Conservation (phyloP, 2,113 vertebrate species). For the Stigmatopora nigra region DNA sequence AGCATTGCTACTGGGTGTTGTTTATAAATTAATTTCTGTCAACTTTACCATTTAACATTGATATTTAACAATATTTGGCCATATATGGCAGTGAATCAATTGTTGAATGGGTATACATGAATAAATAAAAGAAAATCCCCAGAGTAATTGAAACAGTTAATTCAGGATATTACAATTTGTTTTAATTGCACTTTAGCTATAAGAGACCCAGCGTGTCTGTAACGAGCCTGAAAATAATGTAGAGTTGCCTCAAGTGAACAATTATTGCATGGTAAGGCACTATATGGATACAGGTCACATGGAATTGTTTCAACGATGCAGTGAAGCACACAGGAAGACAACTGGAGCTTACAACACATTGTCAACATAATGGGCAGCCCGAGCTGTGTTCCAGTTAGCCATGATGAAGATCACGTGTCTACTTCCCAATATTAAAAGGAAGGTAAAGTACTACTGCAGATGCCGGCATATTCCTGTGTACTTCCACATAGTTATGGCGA, state of each 20-base stretch:
- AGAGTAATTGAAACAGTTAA: neutral
- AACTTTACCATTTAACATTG: too few relatives aligned
- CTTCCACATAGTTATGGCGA: conserved; percentile 43
- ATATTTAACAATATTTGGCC: too few relatives aligned
- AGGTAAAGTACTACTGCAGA: conserved; percentile 11
- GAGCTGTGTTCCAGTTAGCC: conserved; percentile 19
- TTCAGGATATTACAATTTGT: conserved; percentile 10
- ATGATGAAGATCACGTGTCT: conserved; percentile 20
- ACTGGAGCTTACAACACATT: conserved; percentile 34
- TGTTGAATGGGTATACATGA: too few relatives aligned
- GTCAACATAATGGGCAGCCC: conserved; percentile 21
- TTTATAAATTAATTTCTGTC: too few relatives aligned
- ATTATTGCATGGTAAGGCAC: neutral
- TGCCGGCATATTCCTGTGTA: conserved; percentile 42
- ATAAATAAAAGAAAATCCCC: too few relatives aligned
- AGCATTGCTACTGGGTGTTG: too few relatives aligned
- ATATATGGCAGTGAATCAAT: too few relatives aligned
- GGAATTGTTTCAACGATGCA: conserved; percentile 28
- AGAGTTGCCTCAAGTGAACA: too few relatives aligned
- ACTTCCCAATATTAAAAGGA: conserved; percentile 14
- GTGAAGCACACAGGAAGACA: conserved; percentile 31
- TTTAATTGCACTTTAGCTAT: neutral
- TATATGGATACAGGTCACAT: conserved; percentile 35
- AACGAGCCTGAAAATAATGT: too few relatives aligned
- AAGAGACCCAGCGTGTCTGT: neutral